Percentiles rank a stretch among this genome's conserved stretches.
These are phyloP conservation scores for Xanthia icteritia DNA, from an alignment of 2,888 invertebrate genomes.

Conservation along the genomic window DNA sequence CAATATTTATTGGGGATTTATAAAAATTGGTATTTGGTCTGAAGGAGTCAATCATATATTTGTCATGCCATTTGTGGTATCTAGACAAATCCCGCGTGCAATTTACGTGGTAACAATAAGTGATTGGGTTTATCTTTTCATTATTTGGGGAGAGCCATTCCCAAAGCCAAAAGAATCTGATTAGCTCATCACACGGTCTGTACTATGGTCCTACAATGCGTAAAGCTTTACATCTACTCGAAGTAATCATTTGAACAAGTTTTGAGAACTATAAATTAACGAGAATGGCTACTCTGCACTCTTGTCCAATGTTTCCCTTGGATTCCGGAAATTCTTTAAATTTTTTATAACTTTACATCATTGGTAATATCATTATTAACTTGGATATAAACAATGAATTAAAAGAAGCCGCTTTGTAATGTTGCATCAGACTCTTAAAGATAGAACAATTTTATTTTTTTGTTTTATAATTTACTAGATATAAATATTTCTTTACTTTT, in stretches of 20 bases:
- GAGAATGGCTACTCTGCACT: background rate
- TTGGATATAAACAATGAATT: background rate
- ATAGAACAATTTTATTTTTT: slow-evolving; percentile 1
- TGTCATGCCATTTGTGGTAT: slow-evolving; percentile 19
- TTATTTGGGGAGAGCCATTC: background rate
- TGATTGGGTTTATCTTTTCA: background rate
- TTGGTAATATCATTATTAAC: too few species aligned
- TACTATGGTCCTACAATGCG: background rate
- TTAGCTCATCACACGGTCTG: background rate
- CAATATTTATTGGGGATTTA: slow-evolving; percentile 67
- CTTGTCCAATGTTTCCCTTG: too few species aligned
- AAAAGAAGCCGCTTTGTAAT: background rate
- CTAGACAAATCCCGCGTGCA: slow-evolving; percentile 16
- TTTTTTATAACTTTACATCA: too few species aligned
- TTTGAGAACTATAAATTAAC: background rate
- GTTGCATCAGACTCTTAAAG: background rate
- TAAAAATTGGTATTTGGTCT: slow-evolving; percentile 63
- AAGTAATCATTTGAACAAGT: background rate
- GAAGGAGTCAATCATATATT: slow-evolving; percentile 53
- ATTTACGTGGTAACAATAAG: background rate
- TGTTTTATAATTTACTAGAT: too few species aligned
- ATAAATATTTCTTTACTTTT: too few species aligned
- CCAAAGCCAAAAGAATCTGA: background rate
- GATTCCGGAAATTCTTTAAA: too few species aligned
- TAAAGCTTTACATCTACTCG: background rate